Evolutionary conservation across 2,888 invertebrate species (phyloP).

Genomic region (Drosophila anomalata): DNA sequence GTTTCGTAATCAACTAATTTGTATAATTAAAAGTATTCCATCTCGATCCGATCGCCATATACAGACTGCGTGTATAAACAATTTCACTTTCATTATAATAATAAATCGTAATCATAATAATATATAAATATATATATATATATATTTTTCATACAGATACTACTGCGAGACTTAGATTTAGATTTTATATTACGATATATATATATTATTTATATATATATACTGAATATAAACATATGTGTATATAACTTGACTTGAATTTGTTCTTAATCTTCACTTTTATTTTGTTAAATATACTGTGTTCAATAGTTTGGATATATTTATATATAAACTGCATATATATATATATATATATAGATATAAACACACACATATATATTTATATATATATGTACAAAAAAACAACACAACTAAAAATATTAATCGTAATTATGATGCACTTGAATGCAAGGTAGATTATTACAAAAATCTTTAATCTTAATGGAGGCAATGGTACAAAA

Average conservation of each 20-base stretch:
- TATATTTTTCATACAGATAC: conserved; percentile 12
- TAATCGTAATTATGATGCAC: conserved; percentile 1
- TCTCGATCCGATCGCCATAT: not conserved
- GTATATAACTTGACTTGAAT: conserved; percentile 37
- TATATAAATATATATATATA: not conserved
- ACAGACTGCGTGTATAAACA: not conserved
- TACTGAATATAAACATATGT: conserved; percentile 9
- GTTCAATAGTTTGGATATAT: conserved; percentile 30
- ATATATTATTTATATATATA: conserved; percentile 13
- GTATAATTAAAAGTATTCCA: conserved; percentile 30
- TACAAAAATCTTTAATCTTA: conserved; percentile 16
- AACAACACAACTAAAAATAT: conserved; percentile 4
- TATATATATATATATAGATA: not conserved
- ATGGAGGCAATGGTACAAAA: conserved; percentile 10
- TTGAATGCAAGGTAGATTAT: conserved; percentile 1
- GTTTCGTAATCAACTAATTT: conserved; percentile 44
- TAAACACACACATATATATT: not conserved
- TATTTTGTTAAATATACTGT: conserved; percentile 8
- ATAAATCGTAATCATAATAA: conserved; percentile 21
- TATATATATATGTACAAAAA: not conserved
- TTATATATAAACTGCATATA: conserved; percentile 1
- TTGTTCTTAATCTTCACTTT: conserved; percentile 28
- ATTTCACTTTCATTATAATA: conserved; percentile 27
- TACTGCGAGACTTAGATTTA: conserved; percentile 39
- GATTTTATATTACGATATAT: conserved; percentile 24